phyloP scores from a whole-genome alignment of 92 coral and sea anemone genomes.

The Parazoanthus atlanticus region DNA sequence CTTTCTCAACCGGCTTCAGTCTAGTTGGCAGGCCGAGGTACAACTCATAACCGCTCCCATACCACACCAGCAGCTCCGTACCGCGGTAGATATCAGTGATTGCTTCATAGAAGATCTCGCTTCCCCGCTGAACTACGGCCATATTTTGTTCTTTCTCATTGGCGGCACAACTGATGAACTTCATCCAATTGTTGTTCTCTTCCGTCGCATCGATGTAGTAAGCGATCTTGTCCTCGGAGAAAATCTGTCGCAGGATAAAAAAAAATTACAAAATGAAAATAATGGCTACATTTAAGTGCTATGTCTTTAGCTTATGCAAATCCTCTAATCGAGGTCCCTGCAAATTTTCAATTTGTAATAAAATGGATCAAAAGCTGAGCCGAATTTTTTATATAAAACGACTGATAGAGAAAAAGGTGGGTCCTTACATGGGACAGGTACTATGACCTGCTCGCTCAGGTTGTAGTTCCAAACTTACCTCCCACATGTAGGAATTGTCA shows the following conservation, averaged over 20 bases:
- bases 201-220: constrained; percentile 84
- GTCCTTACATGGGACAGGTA: too few relatives aligned
- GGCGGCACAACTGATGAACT: constrained; percentile 85
- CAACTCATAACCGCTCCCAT: constrained; percentile 85
- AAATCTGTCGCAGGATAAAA: constrained; percentile 47
- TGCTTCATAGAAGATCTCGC: constrained; percentile 87
- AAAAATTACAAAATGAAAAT: background rate
- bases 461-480: constrained; percentile 50
- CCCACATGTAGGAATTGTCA: constrained; percentile 81
- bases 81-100: constrained; percentile 77
- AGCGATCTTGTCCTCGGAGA: constrained; percentile 72
- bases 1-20: constrained; percentile 56
- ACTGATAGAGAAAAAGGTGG: too few relatives aligned
- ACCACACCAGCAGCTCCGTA: constrained; percentile 93
- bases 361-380: too few relatives aligned
- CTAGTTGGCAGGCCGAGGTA: constrained; percentile 93
- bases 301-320: too few relatives aligned
- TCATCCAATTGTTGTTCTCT: constrained; percentile 95
- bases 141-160: constrained; percentile 83
- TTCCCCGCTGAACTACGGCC: constrained; percentile 87
- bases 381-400: too few relatives aligned
- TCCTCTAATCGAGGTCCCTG: too few relatives aligned
- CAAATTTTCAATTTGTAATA: too few relatives aligned
- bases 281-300: background rate
- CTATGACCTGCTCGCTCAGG: too few relatives aligned